Evolutionary conservation across 1,140 invertebrate species (phyloP).

Genomic region (Tetragonula clypearis): DNA sequence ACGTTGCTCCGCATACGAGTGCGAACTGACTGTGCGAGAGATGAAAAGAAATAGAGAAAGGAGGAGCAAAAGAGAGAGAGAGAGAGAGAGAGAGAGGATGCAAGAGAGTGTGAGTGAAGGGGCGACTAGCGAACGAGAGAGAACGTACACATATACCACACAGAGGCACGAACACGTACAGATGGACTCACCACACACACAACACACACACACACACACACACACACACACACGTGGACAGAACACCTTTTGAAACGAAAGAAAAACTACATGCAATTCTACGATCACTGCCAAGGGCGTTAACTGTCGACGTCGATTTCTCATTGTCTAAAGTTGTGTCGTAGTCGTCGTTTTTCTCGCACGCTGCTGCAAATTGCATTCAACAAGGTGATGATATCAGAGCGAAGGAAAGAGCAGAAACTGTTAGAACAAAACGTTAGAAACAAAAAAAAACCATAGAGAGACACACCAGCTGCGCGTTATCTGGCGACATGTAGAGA

Average conservation of each 20-base stretch:
- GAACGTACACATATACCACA: background rate
- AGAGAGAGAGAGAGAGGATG: background rate
- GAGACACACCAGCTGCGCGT: slow-evolving; percentile 27
- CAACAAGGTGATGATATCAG: background rate
- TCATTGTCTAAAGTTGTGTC: slow-evolving; percentile 63
- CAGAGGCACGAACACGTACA: background rate
- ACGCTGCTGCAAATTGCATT: slow-evolving; percentile 17
- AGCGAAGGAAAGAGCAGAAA: background rate
- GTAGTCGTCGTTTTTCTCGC: slow-evolving; percentile 61
- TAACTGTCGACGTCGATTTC: slow-evolving; percentile 74
- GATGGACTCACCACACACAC: background rate
- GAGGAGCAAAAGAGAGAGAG: background rate
- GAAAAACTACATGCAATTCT: slow-evolving; percentile 72
- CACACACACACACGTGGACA: background rate
- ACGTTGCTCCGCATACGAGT: background rate
- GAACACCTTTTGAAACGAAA: slow-evolving; percentile 21
- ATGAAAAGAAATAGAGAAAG: background rate
- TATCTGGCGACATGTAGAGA: slow-evolving; percentile 37
- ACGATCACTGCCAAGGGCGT: slow-evolving; percentile 80
- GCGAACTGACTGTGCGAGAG: background rate
- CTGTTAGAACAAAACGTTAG: background rate
- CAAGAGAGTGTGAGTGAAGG: background rate
- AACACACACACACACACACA: slow-evolving; percentile 12
- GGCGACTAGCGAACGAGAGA: slow-evolving; percentile 1
- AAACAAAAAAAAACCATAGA: background rate